Evolutionary conservation across 2,113 vertebrate genomes (phyloP).

Genomic region (Malurus alboscapulatus): DNA sequence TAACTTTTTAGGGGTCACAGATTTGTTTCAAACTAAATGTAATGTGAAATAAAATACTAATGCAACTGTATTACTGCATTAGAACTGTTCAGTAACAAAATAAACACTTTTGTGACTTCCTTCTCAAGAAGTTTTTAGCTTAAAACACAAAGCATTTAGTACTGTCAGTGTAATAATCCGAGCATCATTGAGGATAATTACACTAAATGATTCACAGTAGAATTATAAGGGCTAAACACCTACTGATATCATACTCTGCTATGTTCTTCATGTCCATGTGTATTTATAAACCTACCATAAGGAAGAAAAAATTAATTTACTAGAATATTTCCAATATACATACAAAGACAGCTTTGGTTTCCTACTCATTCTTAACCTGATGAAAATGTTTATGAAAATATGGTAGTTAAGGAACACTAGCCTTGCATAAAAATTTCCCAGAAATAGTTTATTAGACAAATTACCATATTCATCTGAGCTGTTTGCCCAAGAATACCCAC

Average conservation of each 20-base stretch:
- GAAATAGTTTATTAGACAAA: background rate
- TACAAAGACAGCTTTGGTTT: background rate
- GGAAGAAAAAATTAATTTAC: background rate
- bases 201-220: background rate
- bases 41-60: background rate
- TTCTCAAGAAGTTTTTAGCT: background rate
- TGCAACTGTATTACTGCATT: background rate
- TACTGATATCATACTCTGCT: background rate
- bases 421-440: background rate
- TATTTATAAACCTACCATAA: background rate
- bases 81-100: background rate
- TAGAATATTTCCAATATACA: background rate
- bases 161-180: background rate
- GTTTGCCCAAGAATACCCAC: background rate
- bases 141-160: background rate
- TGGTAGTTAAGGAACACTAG: background rate
- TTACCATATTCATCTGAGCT: background rate
- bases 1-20: background rate
- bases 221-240: background rate
- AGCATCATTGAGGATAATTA: background rate
- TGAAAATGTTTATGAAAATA: background rate
- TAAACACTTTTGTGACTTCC: background rate
- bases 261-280: fast-evolving
- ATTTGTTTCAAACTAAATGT: background rate
- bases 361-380: background rate